Percentiles rank a stretch among this genome's conserved stretches.
Evolutionary conservation across 2,888 invertebrate species (phyloP).

Genomic region (Liopterus haemorrhoidalis): DNA sequence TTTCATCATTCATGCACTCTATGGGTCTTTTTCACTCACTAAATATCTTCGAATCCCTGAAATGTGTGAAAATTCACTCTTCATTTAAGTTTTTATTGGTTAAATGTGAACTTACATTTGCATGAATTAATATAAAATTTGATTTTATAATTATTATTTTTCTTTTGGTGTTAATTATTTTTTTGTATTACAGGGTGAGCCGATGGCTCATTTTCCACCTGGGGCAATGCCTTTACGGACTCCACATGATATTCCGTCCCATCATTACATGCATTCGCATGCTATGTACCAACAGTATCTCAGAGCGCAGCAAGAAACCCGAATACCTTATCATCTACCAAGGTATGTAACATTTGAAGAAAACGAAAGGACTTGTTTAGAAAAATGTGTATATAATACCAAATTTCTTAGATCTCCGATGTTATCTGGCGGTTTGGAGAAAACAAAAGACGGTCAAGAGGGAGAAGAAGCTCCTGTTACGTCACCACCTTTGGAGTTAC

Average conservation of each 20-base stretch:
- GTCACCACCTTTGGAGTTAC: conserved; percentile 64
- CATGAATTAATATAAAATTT: too few species aligned
- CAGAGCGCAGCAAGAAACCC: conserved; percentile 45
- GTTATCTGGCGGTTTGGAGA: conserved; percentile 57
- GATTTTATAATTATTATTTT: conserved; percentile 10
- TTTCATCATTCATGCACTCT: too few species aligned
- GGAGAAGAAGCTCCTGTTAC: conserved; percentile 47
- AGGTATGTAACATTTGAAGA: conserved; percentile 34
- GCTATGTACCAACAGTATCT: conserved; percentile 53
- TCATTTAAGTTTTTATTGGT: too few species aligned
- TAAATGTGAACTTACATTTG: too few species aligned
- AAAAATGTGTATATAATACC: conserved; percentile 3
- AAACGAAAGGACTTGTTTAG: conserved; percentile 1
- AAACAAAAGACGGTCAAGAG: conserved; percentile 51
- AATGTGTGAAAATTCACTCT: too few species aligned
- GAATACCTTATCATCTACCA: conserved; percentile 40
- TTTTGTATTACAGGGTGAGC: conserved; percentile 55
- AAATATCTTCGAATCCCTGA: too few species aligned
- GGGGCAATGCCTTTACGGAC: conserved; percentile 41
- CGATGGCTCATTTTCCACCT: conserved; percentile 49
- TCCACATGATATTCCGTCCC: conserved; percentile 45
- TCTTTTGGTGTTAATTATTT: conserved; percentile 26
- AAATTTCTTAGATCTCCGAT: conserved; percentile 44
- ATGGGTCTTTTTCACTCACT: too few species aligned
- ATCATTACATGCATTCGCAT: conserved; percentile 51